Percentiles rank a stretch among this genome's conserved stretches.
Conservation (phyloP, 2,888 invertebrate genomes). For the Ethmia dodecea region DNA sequence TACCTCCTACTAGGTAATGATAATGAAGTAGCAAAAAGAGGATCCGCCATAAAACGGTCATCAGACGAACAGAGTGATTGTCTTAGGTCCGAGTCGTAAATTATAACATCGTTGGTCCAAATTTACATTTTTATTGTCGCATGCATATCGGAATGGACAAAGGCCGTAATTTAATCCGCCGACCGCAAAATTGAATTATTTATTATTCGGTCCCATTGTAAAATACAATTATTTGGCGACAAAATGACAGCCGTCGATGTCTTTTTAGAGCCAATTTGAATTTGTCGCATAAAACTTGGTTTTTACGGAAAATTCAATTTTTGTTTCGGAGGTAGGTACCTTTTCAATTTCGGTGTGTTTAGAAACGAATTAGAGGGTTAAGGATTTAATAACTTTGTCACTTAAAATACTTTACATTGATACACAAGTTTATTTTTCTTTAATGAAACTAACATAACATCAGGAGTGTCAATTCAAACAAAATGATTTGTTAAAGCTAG, state of each 20-base stretch:
- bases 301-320: constrained; percentile 6
- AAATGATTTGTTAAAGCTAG: no score
- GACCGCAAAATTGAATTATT: constrained; percentile 71
- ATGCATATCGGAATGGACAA: constrained; percentile 52
- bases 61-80: constrained; percentile 28
- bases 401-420: no score
- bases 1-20: constrained; percentile 24
- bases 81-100: constrained; percentile 45
- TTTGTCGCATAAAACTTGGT: constrained; percentile 20
- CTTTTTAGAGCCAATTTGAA: constrained; percentile 39
- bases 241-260: constrained; percentile 32
- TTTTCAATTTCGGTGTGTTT: no score
- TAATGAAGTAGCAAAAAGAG: constrained; percentile 33
- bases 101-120: constrained; percentile 54
- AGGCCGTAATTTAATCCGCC: constrained; percentile 62
- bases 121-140: constrained; percentile 75
- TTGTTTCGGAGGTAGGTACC: no score
- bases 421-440: no score
- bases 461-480: no score
- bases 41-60: constrained; percentile 34
- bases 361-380: no score
- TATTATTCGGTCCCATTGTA: constrained; percentile 55
- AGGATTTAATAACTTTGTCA: no score
- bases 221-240: constrained; percentile 54
- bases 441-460: no score